Evolutionary conservation across 2,888 invertebrate genomes (phyloP).

Genomic region (Pecten maximus): DNA sequence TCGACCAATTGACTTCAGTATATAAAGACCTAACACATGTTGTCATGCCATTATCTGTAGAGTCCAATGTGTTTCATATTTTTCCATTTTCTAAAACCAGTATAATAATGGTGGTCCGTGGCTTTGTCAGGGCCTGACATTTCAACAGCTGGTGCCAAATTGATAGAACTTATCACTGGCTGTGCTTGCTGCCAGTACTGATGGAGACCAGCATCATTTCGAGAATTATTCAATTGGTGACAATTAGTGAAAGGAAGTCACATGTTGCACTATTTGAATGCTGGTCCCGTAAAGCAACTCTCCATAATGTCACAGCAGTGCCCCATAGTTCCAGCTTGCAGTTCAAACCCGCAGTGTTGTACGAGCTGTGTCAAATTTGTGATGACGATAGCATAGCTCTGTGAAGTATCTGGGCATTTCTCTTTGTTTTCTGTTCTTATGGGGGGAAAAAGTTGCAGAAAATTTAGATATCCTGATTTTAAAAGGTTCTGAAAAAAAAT

Average conservation of each 20-base stretch:
- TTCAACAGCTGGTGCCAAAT: slow-evolving; percentile 35
- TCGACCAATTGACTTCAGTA: background rate
- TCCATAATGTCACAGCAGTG: background rate
- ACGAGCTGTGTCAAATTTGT: background rate
- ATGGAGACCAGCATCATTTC: slow-evolving; percentile 3
- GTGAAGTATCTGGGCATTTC: too few species aligned
- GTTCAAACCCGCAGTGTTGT: background rate
- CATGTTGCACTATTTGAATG: slow-evolving; percentile 30
- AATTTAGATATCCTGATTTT: too few species aligned
- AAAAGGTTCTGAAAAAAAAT: too few species aligned
- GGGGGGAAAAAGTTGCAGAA: too few species aligned
- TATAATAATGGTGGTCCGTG: background rate
- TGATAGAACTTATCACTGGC: background rate
- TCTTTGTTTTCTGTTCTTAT: too few species aligned
- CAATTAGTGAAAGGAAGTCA: slow-evolving; percentile 23
- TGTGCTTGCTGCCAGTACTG: background rate
- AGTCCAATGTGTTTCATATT: slow-evolving; percentile 6
- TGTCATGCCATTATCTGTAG: background rate
- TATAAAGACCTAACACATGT: slow-evolving; percentile 9
- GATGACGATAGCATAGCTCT: background rate
- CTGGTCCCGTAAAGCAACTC: background rate
- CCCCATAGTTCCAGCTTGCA: background rate
- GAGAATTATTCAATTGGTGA: slow-evolving; percentile 33
- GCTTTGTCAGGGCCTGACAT: slow-evolving; percentile 22
- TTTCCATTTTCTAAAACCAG: slow-evolving; percentile 1